Evolutionary conservation across 2,888 invertebrate genomes (phyloP), one percentile per base, ranked within the genome.

Genomic region (Tanypteryx hageni): DNA sequence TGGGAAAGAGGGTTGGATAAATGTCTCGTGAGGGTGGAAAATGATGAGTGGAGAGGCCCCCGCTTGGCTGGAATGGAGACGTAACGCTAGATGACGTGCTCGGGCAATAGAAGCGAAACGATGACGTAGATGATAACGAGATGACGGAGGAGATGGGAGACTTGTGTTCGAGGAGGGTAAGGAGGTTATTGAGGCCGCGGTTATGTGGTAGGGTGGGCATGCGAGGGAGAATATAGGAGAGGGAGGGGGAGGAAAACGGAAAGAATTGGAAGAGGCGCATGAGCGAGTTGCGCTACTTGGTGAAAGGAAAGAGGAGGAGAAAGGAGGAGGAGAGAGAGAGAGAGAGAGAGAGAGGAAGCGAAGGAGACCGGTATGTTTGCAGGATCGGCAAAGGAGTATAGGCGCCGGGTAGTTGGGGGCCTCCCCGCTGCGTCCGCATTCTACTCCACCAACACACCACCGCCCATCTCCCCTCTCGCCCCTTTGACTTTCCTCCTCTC

Each of bases 71-170:
- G 83, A 83, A 83, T 83, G 83, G 83, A 83, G 83, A 83, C 83
- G 83, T 83, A 83, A 56, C 83, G 83, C 83, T 57, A 56, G 56
- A 83, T 83, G 83, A 83, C 83, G 83, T 57, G 83, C 83, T 83
- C 57, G 83, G 83, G 56, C 83, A 57, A 83, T 83, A 83, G 57
- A 5, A n/a, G 5, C 56, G 56, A 83, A 83, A 83, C 27, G 64
- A 89, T 89, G 61, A 89, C 89, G 61, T n/a, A 31, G 64, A 64
- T 89, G 89, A 89, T 89, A 89, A 68, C 89, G 89, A 89, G 89
- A 89, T 89, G 89, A 64, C 89, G 44, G 44, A 68, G 61, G 86
- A 27, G 89, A 89, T 89, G 89, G n/a, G 61, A 64, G 89, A 89
- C 31, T 64, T 44, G 16, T 31, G 86, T 27, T 27, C 86, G 7